These are phyloP conservation scores for Patella vulgata DNA, from an alignment of 1,140 invertebrate species.

Conservation along the genomic window DNA sequence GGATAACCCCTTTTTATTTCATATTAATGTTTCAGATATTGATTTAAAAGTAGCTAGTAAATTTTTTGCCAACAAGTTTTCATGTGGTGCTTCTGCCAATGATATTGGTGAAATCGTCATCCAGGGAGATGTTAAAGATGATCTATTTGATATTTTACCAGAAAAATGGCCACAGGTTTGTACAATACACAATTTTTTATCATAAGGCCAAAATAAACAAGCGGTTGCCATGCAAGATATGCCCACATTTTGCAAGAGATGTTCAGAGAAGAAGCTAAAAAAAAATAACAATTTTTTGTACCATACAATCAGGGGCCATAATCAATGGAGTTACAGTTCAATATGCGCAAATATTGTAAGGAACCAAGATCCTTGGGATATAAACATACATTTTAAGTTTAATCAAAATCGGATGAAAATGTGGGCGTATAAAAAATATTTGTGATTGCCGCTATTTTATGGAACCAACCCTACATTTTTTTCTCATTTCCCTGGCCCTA, in stretches of 20 bases:
- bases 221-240: no score
- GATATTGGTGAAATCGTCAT: constrained; percentile 99
- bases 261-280: no score
- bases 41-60: constrained; percentile 98
- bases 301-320: no score
- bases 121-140: constrained; percentile 92
- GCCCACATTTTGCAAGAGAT: no score
- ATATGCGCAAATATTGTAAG: no score
- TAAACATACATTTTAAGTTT: no score
- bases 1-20: constrained; percentile 7
- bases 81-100: constrained; percentile 97
- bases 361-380: no score
- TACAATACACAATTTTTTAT: constrained; percentile 46
- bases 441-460: not conserved
- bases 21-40: constrained; percentile 77
- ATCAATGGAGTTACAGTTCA: no score
- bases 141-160: constrained; percentile 95
- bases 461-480: not conserved
- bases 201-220: constrained; percentile 1
- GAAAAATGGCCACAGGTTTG: constrained; percentile 94
- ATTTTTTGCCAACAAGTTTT: constrained; percentile 97
- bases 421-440: no score
- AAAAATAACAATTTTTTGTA: not conserved
- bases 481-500: constrained; percentile 1
- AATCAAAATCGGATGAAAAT: no score